Percentiles rank a stretch among this genome's conserved stretches.
phyloP scores from a whole-genome alignment of 2,797 vertebrate genomes.

The Sebastes itinus region DNA sequence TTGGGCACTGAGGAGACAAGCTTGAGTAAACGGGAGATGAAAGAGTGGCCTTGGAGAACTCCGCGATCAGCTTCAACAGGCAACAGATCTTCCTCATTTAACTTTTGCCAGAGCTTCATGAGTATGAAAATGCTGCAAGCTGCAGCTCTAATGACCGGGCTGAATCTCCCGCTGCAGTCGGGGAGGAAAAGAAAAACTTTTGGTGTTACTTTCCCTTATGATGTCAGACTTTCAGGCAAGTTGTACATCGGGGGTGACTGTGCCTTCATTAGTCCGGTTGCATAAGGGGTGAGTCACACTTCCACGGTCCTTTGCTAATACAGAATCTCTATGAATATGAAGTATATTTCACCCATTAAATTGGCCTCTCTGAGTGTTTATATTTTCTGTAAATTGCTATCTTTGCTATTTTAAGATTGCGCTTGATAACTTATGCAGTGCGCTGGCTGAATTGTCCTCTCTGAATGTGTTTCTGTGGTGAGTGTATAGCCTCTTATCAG shows the following conservation, averaged over 20 bases:
- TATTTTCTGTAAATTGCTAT: slow-evolving; percentile 31
- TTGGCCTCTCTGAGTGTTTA: slow-evolving; percentile 33
- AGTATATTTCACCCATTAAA: slow-evolving; percentile 24
- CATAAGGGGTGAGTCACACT: slow-evolving; percentile 41
- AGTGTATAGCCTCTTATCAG: slow-evolving; percentile 38
- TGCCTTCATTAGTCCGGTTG: slow-evolving; percentile 47
- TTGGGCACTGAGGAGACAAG: neutral
- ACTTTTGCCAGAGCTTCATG: neutral
- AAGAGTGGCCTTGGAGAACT: neutral
- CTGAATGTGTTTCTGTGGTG: slow-evolving; percentile 11
- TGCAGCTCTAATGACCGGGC: slow-evolving; percentile 19
- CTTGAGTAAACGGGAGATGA: neutral
- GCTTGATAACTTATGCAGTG: slow-evolving; percentile 31
- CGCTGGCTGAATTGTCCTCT: slow-evolving; percentile 36
- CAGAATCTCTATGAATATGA: slow-evolving; percentile 34
- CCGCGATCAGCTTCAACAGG: neutral
- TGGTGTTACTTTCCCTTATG: neutral
- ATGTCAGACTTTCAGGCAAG: slow-evolving; percentile 22
- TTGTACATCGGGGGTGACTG: neutral
- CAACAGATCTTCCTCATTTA: neutral
- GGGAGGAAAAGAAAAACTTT: neutral
- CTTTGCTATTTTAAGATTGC: slow-evolving; percentile 50
- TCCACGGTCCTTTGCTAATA: slow-evolving; percentile 9
- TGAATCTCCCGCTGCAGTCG: neutral
- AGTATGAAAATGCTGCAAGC: neutral